These are phyloP conservation scores for Cepaea hortensis DNA, from an alignment of 2,888 invertebrate species.

Conservation along the genomic window DNA sequence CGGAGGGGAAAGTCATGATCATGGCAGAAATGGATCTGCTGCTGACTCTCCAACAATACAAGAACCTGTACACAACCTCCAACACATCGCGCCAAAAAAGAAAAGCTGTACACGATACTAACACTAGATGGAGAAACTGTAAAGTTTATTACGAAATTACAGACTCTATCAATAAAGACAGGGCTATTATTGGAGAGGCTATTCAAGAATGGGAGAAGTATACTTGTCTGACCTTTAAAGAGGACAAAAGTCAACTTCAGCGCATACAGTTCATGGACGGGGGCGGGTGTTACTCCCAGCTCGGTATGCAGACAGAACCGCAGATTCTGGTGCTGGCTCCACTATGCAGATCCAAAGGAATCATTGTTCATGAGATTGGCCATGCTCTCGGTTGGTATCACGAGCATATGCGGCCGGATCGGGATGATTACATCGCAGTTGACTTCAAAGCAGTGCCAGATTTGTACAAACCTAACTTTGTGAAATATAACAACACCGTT, in stretches of 20 bases:
- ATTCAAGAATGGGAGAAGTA: conserved; percentile 62
- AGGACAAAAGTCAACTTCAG: neutral
- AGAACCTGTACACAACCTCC: neutral
- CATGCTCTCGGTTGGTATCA: conserved; percentile 68
- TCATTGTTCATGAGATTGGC: conserved; percentile 66
- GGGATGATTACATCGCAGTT: conserved; percentile 58
- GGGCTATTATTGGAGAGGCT: conserved; percentile 52
- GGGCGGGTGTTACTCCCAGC: conserved; percentile 71
- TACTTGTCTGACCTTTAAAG: conserved; percentile 62
- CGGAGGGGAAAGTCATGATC: conserved; percentile 49
- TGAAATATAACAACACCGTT: conserved; percentile 45
- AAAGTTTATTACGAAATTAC: conserved; percentile 56
- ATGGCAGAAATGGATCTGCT: conserved; percentile 60
- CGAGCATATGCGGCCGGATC: conserved; percentile 67
- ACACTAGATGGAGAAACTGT: conserved; percentile 57
- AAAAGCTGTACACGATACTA: conserved; percentile 52
- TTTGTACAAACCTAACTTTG: conserved; percentile 57
- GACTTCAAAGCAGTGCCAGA: conserved; percentile 51
- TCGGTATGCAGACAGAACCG: conserved; percentile 38
- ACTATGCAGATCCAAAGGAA: conserved; percentile 54
- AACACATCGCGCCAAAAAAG: conserved; percentile 50
- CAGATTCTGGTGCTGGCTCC: conserved; percentile 29
- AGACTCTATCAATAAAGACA: conserved; percentile 1
- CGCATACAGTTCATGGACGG: conserved; percentile 56
- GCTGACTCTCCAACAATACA: conserved; percentile 46